A percentile compares a stretch with the other conserved stretches of the same genome.
Conservation (phyloP, 2,888 invertebrate genomes). For the Idaea dimidiata region DNA sequence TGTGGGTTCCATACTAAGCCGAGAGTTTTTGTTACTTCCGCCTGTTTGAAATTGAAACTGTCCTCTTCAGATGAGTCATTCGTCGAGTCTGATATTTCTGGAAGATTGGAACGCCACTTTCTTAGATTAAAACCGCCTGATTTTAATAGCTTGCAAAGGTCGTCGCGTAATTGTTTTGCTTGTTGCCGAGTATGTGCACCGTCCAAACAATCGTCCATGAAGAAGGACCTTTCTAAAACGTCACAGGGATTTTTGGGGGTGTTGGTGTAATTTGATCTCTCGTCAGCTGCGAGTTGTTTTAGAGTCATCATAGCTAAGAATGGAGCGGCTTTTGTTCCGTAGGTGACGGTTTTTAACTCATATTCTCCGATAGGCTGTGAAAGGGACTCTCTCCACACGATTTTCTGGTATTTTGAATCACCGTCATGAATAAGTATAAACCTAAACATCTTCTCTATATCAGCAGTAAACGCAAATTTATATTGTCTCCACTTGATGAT, state of each 20-base stretch:
- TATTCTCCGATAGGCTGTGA: constrained; percentile 10
- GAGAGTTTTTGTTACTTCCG: constrained; percentile 16
- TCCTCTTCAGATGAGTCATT: not conserved
- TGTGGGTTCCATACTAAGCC: constrained; percentile 13
- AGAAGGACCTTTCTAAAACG: constrained; percentile 11
- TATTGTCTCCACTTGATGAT: constrained; percentile 27
- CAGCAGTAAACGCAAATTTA: constrained; percentile 25
- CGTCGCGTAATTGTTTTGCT: constrained; percentile 10
- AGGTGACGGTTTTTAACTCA: constrained; percentile 20
- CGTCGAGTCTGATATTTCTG: constrained; percentile 2
- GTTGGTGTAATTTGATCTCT: constrained; percentile 6
- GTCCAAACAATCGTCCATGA: constrained; percentile 16
- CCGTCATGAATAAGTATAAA: constrained; percentile 18
- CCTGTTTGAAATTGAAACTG: constrained; percentile 8
- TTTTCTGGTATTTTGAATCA: constrained; percentile 25
- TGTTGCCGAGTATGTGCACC: constrained; percentile 9
- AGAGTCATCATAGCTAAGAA: constrained; percentile 31
- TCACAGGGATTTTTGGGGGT: constrained; percentile 7
- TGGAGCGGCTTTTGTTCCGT: constrained; percentile 21
- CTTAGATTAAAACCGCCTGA: constrained; percentile 23
- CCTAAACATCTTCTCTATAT: constrained; percentile 30
- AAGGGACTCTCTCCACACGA: constrained; percentile 25
- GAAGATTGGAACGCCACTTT: constrained; percentile 19
- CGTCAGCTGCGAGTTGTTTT: constrained; percentile 17
- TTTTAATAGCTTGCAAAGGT: constrained; percentile 16